phyloP scores from a whole-genome alignment of 2,797 vertebrate species.

The Anableps anableps region DNA sequence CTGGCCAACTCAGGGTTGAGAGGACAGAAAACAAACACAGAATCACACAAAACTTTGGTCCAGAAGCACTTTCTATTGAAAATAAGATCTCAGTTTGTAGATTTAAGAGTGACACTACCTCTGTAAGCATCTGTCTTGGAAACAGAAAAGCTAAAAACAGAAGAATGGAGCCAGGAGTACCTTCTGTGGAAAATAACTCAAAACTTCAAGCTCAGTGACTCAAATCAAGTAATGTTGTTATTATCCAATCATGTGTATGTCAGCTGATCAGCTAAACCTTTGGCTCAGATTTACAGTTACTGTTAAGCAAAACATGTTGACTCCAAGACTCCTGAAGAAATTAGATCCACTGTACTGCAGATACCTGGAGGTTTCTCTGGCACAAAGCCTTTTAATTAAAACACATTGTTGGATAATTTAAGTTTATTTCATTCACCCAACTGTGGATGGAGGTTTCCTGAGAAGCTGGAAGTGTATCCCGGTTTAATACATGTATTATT shows the following conservation, averaged over 20 bases:
- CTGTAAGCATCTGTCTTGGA: neutral
- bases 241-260: neutral
- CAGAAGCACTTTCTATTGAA: too few species aligned
- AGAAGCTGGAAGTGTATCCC: conserved; percentile 36
- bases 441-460: conserved; percentile 34
- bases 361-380: conserved; percentile 28
- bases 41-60: too few species aligned
- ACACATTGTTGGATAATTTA: conserved; percentile 38
- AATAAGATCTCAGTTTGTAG: too few species aligned
- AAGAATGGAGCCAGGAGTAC: neutral
- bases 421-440: conserved; percentile 44
- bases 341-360: conserved; percentile 32
- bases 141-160: neutral
- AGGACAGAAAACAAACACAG: too few species aligned
- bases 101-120: too few species aligned
- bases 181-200: neutral
- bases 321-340: conserved; percentile 36
- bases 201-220: neutral
- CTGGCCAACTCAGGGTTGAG: too few species aligned
- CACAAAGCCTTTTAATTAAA: conserved; percentile 30
- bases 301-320: conserved; percentile 14
- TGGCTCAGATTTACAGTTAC: neutral
- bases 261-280: neutral
- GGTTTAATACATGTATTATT: conserved; percentile 37
- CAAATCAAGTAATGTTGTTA: neutral